These are phyloP conservation scores for Bradynema listronoti DNA, from an alignment of 1,140 invertebrate species.

Conservation along the genomic window DNA sequence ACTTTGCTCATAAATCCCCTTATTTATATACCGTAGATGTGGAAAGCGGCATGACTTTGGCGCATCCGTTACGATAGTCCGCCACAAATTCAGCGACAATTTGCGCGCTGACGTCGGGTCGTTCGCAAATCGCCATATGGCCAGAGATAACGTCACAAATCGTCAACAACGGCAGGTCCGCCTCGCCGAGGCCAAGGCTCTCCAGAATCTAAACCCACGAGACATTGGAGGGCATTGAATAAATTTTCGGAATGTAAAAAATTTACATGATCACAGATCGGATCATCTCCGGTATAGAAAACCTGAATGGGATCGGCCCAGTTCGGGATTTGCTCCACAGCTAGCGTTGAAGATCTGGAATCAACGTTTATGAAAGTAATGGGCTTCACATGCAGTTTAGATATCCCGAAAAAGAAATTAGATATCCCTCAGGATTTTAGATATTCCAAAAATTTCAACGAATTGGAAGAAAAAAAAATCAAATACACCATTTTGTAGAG, in stretches of 20 bases:
- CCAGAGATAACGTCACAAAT: constrained; percentile 30
- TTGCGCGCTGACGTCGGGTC: constrained; percentile 29
- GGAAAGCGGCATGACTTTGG: constrained; percentile 17
- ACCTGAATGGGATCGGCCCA: constrained; percentile 24
- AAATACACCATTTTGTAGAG: too few species aligned
- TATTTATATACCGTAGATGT: constrained; percentile 9
- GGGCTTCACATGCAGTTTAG: too few species aligned
- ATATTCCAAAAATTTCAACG: too few species aligned
- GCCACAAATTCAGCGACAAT: constrained; percentile 26
- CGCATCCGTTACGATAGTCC: constrained; percentile 23
- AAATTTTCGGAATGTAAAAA: neutral
- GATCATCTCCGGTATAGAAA: constrained; percentile 34
- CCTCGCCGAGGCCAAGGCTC: constrained; percentile 21
- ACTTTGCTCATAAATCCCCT: too few species aligned
- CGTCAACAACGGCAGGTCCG: constrained; percentile 23
- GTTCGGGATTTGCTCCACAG: neutral
- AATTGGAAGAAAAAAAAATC: too few species aligned
- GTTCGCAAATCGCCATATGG: constrained; percentile 31
- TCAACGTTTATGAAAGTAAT: neutral
- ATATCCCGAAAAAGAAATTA: too few species aligned
- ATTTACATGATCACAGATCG: constrained; percentile 33
- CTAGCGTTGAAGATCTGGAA: neutral
- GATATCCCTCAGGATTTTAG: too few species aligned
- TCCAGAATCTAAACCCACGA: constrained; percentile 25
- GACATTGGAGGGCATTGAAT: neutral